Conservation (phyloP, 2,888 invertebrate species). For the Lottia gigantea region DNA sequence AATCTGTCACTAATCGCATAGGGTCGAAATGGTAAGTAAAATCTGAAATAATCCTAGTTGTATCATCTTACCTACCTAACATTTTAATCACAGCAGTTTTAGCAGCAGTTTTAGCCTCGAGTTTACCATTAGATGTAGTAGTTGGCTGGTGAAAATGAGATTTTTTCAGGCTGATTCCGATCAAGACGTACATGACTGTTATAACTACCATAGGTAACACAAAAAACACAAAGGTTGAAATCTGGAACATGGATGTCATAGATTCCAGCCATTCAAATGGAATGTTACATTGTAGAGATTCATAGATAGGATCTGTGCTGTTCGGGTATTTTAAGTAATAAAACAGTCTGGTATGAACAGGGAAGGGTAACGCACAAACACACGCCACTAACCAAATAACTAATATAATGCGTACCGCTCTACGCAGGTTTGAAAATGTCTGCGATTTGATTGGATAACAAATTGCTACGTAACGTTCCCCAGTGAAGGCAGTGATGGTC, state of each 20-base stretch:
- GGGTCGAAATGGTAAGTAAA: too few relatives aligned
- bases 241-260: conserved; percentile 75
- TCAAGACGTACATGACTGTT: conserved; percentile 76
- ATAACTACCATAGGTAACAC: conserved; percentile 79
- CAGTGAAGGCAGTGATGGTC: conserved; percentile 91
- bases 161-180: conserved; percentile 50
- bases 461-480: conserved; percentile 89
- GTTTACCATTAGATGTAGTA: not conserved
- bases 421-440: conserved; percentile 83
- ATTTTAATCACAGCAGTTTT: conserved; percentile 51
- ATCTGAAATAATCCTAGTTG: too few relatives aligned
- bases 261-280: conserved; percentile 36
- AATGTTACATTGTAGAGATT: conserved; percentile 55
- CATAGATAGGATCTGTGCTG: conserved; percentile 36
- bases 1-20: too few relatives aligned
- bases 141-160: conserved; percentile 28
- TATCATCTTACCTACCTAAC: conserved; percentile 46
- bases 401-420: conserved; percentile 82
- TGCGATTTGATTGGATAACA: conserved; percentile 88
- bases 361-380: conserved; percentile 74
- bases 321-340: conserved; percentile 41
- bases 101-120: conserved; percentile 23
- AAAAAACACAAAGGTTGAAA: conserved; percentile 86
- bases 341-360: conserved; percentile 56
- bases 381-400: conserved; percentile 82